These are phyloP conservation scores for Crypturellus undulatus DNA, from an alignment of 2,113 vertebrate genomes.

Conservation along the genomic window DNA sequence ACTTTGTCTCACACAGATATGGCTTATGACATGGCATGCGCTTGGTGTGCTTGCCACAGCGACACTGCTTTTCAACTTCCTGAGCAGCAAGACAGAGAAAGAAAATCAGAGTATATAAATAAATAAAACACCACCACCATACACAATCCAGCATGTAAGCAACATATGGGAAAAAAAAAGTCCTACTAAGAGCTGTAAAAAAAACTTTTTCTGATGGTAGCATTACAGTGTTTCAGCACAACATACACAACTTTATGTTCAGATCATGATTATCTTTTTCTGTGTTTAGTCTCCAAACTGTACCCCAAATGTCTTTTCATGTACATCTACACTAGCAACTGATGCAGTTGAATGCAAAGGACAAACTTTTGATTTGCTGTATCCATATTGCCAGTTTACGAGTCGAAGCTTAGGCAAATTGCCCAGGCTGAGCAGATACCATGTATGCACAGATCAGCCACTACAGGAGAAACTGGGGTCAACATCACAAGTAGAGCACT, in stretches of 20 bases:
- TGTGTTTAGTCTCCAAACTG: not conserved
- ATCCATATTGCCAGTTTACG: not conserved
- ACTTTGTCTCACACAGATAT: conserved; percentile 96
- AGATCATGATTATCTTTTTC: not conserved
- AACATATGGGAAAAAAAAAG: not conserved
- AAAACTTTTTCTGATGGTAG: not conserved
- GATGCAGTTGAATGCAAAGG: not conserved
- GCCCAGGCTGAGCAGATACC: no score
- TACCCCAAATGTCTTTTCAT: not conserved
- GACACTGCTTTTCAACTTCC: conserved; percentile 95
- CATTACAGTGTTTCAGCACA: not conserved
- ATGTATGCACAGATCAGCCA: not conserved
- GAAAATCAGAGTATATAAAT: not conserved
- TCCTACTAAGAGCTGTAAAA: not conserved
- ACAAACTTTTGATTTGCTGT: not conserved
- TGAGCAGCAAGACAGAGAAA: conserved; percentile 46
- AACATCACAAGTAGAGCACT: not conserved
- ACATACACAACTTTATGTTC: not conserved
- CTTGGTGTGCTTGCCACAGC: conserved; percentile 91
- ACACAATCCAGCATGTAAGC: no score
- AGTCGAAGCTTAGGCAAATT: not conserved
- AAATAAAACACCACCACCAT: not conserved
- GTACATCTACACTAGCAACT: not conserved
- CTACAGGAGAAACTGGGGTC: not conserved
- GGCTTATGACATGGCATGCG: conserved; percentile 91